Conservation (phyloP, 2,113 vertebrate species). For the Phoxinus phoxinus region DNA sequence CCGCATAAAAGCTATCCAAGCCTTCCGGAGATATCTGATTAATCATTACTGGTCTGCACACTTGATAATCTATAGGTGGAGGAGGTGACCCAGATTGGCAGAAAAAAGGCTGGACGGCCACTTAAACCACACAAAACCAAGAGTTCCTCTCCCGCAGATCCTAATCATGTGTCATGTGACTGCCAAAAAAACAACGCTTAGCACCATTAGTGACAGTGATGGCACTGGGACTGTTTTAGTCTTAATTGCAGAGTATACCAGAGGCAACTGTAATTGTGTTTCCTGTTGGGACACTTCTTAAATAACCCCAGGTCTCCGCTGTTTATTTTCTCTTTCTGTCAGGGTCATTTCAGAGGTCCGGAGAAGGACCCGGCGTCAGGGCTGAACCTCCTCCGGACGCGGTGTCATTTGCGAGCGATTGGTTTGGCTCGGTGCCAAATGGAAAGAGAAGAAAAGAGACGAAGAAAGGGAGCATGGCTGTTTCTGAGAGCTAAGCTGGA, state of each 20-base stretch:
- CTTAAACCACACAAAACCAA: constrained; percentile 66
- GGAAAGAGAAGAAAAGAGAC: constrained; percentile 47
- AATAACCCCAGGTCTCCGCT: constrained; percentile 65
- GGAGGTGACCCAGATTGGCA: constrained; percentile 61
- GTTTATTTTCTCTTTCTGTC: constrained; percentile 83
- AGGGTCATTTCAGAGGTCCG: constrained; percentile 74
- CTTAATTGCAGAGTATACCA: constrained; percentile 47
- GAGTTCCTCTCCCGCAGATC: constrained; percentile 53
- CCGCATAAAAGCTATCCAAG: constrained; percentile 65
- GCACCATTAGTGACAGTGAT: constrained; percentile 41
- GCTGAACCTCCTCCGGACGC: constrained; percentile 76
- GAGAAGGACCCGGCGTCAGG: constrained; percentile 73
- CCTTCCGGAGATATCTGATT: constrained; percentile 68
- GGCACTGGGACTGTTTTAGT: constrained; percentile 55
- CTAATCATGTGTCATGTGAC: constrained; percentile 65
- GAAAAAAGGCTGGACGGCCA: constrained; percentile 59
- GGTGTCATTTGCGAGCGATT: constrained; percentile 73
- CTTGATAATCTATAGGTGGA: constrained; percentile 66
- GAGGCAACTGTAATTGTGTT: constrained; percentile 47
- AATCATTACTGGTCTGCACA: constrained; percentile 68
- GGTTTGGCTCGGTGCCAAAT: constrained; percentile 79
- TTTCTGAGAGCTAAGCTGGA: constrained; percentile 75
- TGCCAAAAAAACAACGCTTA: constrained; percentile 59
- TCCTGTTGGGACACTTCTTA: constrained; percentile 63
- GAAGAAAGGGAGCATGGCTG: constrained; percentile 62